phyloP scores from a whole-genome alignment of 2,888 invertebrate genomes.

The Dinocampus coccinellae region DNA sequence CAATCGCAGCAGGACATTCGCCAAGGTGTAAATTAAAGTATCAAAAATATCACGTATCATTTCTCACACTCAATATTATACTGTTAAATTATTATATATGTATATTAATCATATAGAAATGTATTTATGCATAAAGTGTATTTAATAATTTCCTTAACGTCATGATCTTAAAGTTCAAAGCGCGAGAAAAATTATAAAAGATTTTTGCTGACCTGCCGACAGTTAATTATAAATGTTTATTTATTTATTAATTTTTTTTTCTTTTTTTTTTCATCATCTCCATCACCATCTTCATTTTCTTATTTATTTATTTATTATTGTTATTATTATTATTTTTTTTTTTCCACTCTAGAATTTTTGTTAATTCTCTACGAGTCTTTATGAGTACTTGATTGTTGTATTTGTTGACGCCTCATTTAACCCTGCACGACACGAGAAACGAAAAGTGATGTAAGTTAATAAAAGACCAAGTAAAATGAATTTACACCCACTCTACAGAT shows the following conservation, averaged over 20 bases:
- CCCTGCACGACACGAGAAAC: neutral
- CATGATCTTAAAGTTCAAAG: conserved; percentile 40
- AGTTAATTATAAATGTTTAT: conserved; percentile 42
- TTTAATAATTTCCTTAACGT: conserved; percentile 21
- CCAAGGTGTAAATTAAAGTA: conserved; percentile 49
- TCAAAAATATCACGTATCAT: conserved; percentile 47
- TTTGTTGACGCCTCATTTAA: neutral
- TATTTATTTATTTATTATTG: conserved; percentile 17
- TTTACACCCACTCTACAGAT: neutral
- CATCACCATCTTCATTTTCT: no score
- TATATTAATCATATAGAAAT: neutral
- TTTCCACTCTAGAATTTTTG: conserved; percentile 7
- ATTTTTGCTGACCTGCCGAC: conserved; percentile 40
- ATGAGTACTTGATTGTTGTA: neutral
- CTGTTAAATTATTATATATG: conserved; percentile 23
- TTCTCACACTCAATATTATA: conserved; percentile 32
- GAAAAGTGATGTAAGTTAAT: neutral
- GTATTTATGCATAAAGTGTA: conserved; percentile 4
- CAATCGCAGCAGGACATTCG: conserved; percentile 45
- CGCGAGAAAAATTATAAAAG: neutral
- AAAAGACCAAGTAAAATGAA: neutral
- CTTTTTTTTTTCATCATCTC: conserved; percentile 13
- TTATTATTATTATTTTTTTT: neutral
- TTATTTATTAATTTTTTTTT: conserved; percentile 17
- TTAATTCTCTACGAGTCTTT: conserved; percentile 6